Evolutionary conservation across 2,888 invertebrate species (phyloP), one percentile per base, ranked within the genome.

Genomic region (Cryptus armator): DNA sequence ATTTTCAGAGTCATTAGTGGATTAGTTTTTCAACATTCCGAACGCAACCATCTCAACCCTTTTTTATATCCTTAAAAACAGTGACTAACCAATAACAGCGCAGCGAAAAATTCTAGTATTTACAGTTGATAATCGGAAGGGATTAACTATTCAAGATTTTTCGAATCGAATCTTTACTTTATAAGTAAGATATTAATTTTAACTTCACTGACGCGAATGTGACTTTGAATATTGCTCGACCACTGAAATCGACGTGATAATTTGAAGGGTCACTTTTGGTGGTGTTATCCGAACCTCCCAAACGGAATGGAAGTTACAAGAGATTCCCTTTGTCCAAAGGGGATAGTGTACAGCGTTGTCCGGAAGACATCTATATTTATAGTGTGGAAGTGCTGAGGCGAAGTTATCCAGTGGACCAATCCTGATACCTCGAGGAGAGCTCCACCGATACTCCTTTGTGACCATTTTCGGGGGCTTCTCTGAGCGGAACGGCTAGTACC

Each of bases 401-500:
- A 32, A n/a, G 37, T 14, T 59, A 59, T 59, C 32, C 59, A 59
- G 32, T 12, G 59, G 12, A 32, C 29, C 59, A 29, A 59, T 59
- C 29, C 5, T 7, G 59, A 29, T 29, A 32, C 12, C 32, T 29
- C 29, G 59, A 59, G 59, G 32, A 24, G 32, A 24, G n/a, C 32
- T 59, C 59, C 32, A 32, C 59, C 29, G 32, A 29, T 32, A 32
- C 59, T 32, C 59, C 59, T 59, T 59, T 59, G 59, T 14, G 59
- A 32, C 24, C 6, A 59, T 29, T 59, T 59, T 59, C 59, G 48
- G 59, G 59, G 24, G 14, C 29, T 59, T 59, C 59, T 14, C n/a
- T 29, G 29, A 32, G 24, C 59, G 29, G 59, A 24, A 59, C 32
- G 24, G 1, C 14, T 29, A 14, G 0, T 24, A 24, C 24, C 29